Base-by-base conservation (phyloP, 2,113 vertebrate species). In the Physeter macrocephalus region DNA sequence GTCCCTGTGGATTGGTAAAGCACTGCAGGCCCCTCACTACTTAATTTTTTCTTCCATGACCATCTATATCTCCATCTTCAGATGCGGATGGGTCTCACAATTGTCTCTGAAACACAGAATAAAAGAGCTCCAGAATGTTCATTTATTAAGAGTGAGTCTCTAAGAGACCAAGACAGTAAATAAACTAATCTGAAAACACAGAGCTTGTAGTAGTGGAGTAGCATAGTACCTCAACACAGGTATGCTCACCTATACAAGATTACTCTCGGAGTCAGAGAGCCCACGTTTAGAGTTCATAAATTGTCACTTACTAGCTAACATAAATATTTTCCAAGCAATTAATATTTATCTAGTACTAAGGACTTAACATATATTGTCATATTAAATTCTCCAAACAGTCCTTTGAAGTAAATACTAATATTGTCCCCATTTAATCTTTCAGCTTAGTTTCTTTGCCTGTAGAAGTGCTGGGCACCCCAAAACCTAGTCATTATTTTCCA, bases 1-100 rank as follows among this genome's bases (percentile, higher is more conserved):
- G 94, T 80, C 82, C 74, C 92, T n/a, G 11, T 94, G 94, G 78
- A 36, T 91, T 88, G 89, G 69, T 71, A 59, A 86, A 84, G 57
- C 49, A 31, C 23, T 69, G 10, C 1, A 39, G 74, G 61, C 67
- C 71, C 74, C 66, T 72, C 13, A 29, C 25, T 57, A 49, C 62
- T 92, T 93, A 74, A 67, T 96, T 96, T 46, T 87, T 84, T 39
- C 87, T 84, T 96, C 39, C 34, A 15, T 67, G 69, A 39, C 86
- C 74, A 77, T 95, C 78, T 97, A 86, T 43, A 77, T 80, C 82
- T 78, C 67, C 62, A 46, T 94, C 74, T 84, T 93, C 74, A 87
- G 78, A 92, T 41, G 78, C 90, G 72, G 54, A 64, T 31, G 54
- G 29, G 15, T 75, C 83, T 96, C 74, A 66, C 20, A 49, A 17